These are phyloP conservation scores for Lynx canadensis DNA, from an alignment of 2,113 vertebrate genomes.

Conservation along the genomic window DNA sequence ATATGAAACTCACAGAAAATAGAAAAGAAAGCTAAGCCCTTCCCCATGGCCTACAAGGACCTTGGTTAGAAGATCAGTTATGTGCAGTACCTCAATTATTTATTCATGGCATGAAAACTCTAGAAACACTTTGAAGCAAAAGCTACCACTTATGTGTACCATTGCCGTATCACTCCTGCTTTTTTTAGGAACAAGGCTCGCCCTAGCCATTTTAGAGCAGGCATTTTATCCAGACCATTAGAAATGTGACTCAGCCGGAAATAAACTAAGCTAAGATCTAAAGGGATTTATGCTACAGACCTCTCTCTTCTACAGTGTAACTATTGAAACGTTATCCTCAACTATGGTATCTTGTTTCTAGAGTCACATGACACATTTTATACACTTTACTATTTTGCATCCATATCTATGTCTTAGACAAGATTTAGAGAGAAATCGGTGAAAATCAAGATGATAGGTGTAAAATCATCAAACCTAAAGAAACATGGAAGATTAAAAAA, in stretches of 20 bases:
- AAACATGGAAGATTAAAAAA: neutral
- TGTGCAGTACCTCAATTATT: neutral
- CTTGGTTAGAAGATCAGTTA: neutral
- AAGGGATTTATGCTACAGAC: neutral
- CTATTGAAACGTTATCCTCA: neutral
- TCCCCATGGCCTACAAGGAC: neutral
- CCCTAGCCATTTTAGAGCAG: neutral
- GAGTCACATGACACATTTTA: neutral
- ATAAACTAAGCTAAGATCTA: neutral
- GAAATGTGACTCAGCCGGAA: neutral
- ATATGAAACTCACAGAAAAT: neutral
- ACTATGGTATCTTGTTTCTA: neutral
- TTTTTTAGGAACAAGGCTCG: neutral
- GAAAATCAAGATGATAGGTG: neutral
- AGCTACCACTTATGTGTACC: neutral
- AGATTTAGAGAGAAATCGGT: neutral
- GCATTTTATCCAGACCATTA: neutral
- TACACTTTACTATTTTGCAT: neutral
- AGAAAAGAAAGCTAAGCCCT: neutral
- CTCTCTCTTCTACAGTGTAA: constrained; percentile 30
- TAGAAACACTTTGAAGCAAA: neutral
- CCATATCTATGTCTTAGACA: neutral
- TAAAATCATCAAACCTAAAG: neutral
- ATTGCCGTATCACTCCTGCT: neutral
- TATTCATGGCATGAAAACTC: neutral